Conservation (phyloP, 2,888 invertebrate genomes). For the Drosophila kuntzei region DNA sequence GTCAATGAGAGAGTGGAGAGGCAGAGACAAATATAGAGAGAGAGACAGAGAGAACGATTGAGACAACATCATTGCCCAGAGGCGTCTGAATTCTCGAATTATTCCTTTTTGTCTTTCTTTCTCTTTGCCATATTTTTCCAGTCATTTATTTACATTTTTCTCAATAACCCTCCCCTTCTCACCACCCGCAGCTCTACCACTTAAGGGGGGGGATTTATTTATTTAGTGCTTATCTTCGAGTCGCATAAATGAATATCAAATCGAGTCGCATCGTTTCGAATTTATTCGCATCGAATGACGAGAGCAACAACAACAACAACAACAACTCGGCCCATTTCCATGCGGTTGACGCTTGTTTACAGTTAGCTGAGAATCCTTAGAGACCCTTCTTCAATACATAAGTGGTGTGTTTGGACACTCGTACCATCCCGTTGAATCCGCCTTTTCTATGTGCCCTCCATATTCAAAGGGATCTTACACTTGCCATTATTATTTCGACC, state of each 20-base stretch:
- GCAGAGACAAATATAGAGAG: background rate
- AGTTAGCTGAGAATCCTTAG: constrained; percentile 35
- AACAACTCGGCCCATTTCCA: constrained; percentile 62
- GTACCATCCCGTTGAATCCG: constrained; percentile 34
- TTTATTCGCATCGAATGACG: constrained; percentile 68
- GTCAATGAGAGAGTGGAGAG: background rate
- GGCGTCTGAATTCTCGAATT: background rate
- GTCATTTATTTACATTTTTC: constrained; percentile 78
- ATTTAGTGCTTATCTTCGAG: constrained; percentile 80
- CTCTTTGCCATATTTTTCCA: constrained; percentile 68
- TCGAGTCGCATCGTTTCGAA: constrained; percentile 63
- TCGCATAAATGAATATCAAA: constrained; percentile 78
- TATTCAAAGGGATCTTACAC: constrained; percentile 28
- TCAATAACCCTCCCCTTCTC: background rate
- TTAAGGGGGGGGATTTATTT: constrained; percentile 61
- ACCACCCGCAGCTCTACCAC: background rate
- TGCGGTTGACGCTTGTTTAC: constrained; percentile 68
- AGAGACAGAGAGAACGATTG: background rate
- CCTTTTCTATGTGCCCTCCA: constrained; percentile 44
- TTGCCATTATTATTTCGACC: background rate
- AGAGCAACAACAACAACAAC: constrained; percentile 15
- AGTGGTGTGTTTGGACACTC: constrained; percentile 13
- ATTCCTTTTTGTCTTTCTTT: constrained; percentile 17
- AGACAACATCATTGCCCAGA: constrained; percentile 20
- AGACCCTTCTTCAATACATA: constrained; percentile 27